Base-by-base conservation (phyloP, 2,797 vertebrate species). In the Enoplosus armatus region DNA sequence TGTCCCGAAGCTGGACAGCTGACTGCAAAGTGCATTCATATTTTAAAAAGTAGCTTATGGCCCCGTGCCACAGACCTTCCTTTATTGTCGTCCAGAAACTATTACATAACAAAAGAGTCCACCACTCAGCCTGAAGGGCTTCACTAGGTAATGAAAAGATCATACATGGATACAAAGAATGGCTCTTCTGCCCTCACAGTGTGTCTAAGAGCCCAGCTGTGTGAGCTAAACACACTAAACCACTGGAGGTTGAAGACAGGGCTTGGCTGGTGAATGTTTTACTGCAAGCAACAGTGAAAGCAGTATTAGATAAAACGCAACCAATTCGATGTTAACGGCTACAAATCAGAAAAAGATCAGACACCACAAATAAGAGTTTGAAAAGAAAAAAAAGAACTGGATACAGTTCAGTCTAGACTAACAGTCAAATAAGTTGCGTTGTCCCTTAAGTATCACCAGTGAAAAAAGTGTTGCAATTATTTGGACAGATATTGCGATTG, bases 111-210 rank as follows among this genome's bases (percentile, higher is more conserved):
- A 39, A 50, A 77, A 65, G 68, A 11, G 50, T n/a, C 48, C 55
- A 16, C 39, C 12, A 8, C 27, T 43, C 9, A 50, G 75, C 66
- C 59, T 50, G 10, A 24, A 53, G 54, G 54, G 18, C 1, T 72
- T 53, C 16, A 18, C 8, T 14, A 27, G 35, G 39, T 50, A 70
- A 55, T 62, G 12, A 37, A 77, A 71, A 77, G 53, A 56, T 50
- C 50, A 56, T 24, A 20, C n/a, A 20, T 14, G 24, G 43, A 26
- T 35, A 47, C 1, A 54, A 63, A 63, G 9, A 47, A 69, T 6
- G 1, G 20, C 20, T 50, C 29, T 14, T 20, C 27, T 27, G 37
- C 37, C 12, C 18, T 33, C 39, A 45, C 22, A 45, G 16, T n/a
- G 26, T 3, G 18, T 64, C 12, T 41, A 51, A 18, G 43, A 24